Evolutionary conservation across 2,888 invertebrate species (phyloP).

Genomic region (Acholoe squamosa): DNA sequence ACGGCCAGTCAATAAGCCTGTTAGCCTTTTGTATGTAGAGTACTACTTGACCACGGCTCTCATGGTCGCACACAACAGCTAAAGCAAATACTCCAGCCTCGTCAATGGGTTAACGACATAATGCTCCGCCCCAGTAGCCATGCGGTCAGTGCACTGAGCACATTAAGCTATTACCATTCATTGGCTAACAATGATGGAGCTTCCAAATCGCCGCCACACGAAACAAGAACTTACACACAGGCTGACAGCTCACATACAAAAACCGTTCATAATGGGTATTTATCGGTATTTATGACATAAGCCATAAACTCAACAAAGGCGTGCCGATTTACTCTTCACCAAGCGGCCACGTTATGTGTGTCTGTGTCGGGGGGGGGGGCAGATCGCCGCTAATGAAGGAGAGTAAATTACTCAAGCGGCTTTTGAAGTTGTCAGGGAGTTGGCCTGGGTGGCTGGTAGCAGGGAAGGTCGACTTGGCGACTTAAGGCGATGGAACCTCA

Average conservation of each 20-base stretch:
- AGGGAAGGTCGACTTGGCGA: too few species aligned
- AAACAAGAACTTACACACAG: neutral
- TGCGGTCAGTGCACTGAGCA: neutral
- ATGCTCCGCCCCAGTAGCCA: neutral
- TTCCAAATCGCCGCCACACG: neutral
- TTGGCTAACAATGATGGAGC: conserved; percentile 2
- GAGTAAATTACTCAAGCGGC: conserved; percentile 17
- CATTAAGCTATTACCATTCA: conserved; percentile 31
- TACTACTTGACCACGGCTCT: conserved; percentile 19
- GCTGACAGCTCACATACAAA: neutral
- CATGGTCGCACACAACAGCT: conserved; percentile 2
- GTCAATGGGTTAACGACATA: conserved; percentile 23
- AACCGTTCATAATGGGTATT: conserved; percentile 17
- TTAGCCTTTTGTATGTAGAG: neutral
- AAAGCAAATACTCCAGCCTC: conserved; percentile 19
- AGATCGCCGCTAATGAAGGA: conserved; percentile 33
- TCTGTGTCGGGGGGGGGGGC: neutral
- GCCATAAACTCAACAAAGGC: neutral
- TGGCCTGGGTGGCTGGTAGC: neutral
- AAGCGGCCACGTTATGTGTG: too few species aligned
- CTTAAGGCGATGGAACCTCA: too few species aligned
- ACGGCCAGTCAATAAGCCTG: neutral
- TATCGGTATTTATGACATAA: conserved; percentile 37
- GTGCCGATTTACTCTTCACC: neutral
- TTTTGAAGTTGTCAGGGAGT: conserved; percentile 22